Base-by-base conservation (phyloP, 1,140 invertebrate genomes). In the Hylyphantes graminicola region DNA sequence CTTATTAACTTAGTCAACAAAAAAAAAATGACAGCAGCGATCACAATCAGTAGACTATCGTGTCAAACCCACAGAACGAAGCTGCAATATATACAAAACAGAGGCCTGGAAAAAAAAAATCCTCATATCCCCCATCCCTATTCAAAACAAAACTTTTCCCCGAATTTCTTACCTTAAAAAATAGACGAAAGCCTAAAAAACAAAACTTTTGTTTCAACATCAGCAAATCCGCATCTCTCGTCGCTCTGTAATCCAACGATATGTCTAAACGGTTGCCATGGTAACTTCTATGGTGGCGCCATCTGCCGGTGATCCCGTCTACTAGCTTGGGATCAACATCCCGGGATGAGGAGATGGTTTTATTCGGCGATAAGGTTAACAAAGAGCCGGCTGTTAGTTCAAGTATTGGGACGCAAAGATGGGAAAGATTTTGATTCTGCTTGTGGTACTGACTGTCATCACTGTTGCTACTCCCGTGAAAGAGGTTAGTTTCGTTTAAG, bases 171-270 rank as follows among this genome's bases (percentile, higher is more conserved):
- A 57, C 51, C 48, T 63, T 64, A 21, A 64, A 76, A 76, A 76
- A 57, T 63, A 76, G 48, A 61, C 35, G 61, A 74, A 76, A 51
- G 74, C 21, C 50, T 50, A 64, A 63, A 57, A 51, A 76, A 64
- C 61, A 76, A n/a, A n/a, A 76, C 74, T 61, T 50, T 76, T 63
- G 61, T 76, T 74, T 74, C 72, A 74, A 74, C 72, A 74, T 76
- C 74, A 76, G 74, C 54, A 64, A 76, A 76, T 76, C 74, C 74
- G 74, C 50, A 51, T 64, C 35, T 35, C 35, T 35, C 53, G 61
- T n/a, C 72, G 55, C 48, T n/a, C 54, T 21, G 48, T 76, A 76
- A 76, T 76, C 74, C 74, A 21, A 61, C 53, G 59, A 74, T 63
- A 57, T 76, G 64, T 51, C 74, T 51, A 76, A 76, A 54, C 9